Base-by-base conservation (phyloP, 2,888 invertebrate genomes). In the Lasioglossum villosulum region DNA sequence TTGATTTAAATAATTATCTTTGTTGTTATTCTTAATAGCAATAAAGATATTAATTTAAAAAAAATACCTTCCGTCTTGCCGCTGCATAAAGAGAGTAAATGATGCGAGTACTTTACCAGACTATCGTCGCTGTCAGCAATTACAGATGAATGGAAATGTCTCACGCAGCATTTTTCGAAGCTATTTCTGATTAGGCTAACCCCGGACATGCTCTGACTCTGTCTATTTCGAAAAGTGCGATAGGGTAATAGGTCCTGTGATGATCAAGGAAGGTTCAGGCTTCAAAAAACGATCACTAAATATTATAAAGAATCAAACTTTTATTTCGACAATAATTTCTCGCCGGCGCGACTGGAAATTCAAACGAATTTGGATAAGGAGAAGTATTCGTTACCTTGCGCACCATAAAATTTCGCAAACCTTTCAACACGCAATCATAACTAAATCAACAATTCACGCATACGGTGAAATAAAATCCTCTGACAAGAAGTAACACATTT, bases 291-390 rank as follows among this genome's bases (percentile, higher is more conserved):
- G 4, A 16, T 39, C 27, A 34, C 0, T 4, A 16, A 0, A 12
- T 42, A 10, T 68, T 84, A 83, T 84, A 84, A 84, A 84, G 84
- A 78, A 84, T 84, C 84, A 84, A 83, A 84, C 70, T 84, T 84
- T 84, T 84, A 84, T 84, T 84, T 83, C 10, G 73, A 77, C 83
- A 76, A 76, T 76, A 76, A 75, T 75, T 39, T 68, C 30, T 76
- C 66, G 45, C 75, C 45, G 66, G 30, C n/a, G 66, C 63, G 63
- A 76, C 45, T 42, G 70, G 63, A 78, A 83, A 77, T 84, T 48
- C 74, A 78, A 83, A 83, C 34, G 73, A 83, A 84, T 73, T 70
- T 70, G 76, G 77, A 59, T 84, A 39, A 39, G 34, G 45, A 48
- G 19, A 76, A 19, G 30, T 68, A 37, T 63, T 72, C 59, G 27